Percentiles rank a stretch among this genome's conserved stretches.
Conservation (phyloP, 2,888 invertebrate genomes). For the Itoplectis maculator region DNA sequence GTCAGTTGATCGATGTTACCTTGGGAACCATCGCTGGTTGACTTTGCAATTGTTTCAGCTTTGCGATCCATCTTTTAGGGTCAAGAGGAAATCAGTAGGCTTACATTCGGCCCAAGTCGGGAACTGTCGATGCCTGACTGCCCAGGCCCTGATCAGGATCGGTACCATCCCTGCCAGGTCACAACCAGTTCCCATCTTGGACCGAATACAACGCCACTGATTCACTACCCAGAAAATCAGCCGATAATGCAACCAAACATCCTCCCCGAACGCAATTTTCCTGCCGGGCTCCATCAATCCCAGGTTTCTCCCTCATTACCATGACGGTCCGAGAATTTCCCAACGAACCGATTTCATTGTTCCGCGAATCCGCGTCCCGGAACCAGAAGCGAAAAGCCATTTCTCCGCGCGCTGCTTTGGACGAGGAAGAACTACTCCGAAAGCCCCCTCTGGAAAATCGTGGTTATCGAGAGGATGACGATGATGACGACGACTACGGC, state of each 20-base stretch:
- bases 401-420: background rate
- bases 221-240: background rate
- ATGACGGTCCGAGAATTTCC: constrained; percentile 25
- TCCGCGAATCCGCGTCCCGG: constrained; percentile 26
- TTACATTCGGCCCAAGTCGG: too few relatives aligned
- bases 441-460: constrained; percentile 47
- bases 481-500: constrained; percentile 6
- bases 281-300: background rate
- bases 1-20: too few relatives aligned
- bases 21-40: too few relatives aligned
- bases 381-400: constrained; percentile 9
- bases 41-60: too few relatives aligned
- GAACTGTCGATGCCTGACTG: too few relatives aligned
- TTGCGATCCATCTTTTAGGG: too few relatives aligned
- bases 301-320: constrained; percentile 10
- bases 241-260: background rate
- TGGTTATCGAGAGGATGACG: constrained; percentile 27
- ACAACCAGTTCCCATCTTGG: too few relatives aligned
- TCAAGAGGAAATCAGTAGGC: too few relatives aligned
- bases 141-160: too few relatives aligned
- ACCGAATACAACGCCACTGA: too few relatives aligned
- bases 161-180: too few relatives aligned
- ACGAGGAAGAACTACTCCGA: constrained; percentile 27
- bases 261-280: background rate
- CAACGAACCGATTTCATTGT: constrained; percentile 31